Base-by-base conservation (phyloP, 2,113 vertebrate species). In the Parotia lawesii region DNA sequence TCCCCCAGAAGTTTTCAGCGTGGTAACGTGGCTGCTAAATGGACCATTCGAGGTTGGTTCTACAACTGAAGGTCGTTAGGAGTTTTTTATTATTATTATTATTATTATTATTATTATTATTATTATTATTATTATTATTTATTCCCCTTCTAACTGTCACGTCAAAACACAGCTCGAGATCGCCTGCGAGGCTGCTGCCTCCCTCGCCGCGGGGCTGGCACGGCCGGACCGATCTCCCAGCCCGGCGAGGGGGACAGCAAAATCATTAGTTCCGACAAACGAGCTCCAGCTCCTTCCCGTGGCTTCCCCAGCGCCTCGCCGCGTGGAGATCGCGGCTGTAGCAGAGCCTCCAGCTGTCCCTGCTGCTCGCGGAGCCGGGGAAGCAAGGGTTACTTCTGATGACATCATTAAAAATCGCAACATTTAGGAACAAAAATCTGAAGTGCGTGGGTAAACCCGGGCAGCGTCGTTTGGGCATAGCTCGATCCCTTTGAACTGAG, bases 381-480 rank as follows among this genome's bases (percentile, higher is more conserved):
- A 72, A 35, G 70, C 20, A n/a, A 71, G 47, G 85, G 69, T 85
- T 61, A n/a, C 57, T 77, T 24, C 51, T 50, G 37, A 35, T 47
- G 56, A 50, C 90, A 90, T 91, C 42, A 83, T 80, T 93, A 79
- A 87, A 94, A 85, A 35, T 11, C 37, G 66, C 38, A 90, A 80
- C 76, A 70, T 94, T 88, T 92, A n/a, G 64, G 40, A 66, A 72
- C 57, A 87, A 91, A 94, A 91, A 85, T 85, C 37, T 48, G 12
- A 65, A 76, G 29, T 44, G 50, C 13, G 5, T 25, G 67, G 53
- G 71, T 91, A 74, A 88, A 88, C 42, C 35, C 18, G 13, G 16
- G 42, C 85, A 69, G 47, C 10, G 5, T 23, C 56, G 5, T 93
- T 87, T 53, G 64, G 64, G n/a, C 64, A 27, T 8, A 67, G 51